These are phyloP conservation scores for Calliscelio sp. DNA, from an alignment of 2,888 invertebrate species.

Conservation along the genomic window DNA sequence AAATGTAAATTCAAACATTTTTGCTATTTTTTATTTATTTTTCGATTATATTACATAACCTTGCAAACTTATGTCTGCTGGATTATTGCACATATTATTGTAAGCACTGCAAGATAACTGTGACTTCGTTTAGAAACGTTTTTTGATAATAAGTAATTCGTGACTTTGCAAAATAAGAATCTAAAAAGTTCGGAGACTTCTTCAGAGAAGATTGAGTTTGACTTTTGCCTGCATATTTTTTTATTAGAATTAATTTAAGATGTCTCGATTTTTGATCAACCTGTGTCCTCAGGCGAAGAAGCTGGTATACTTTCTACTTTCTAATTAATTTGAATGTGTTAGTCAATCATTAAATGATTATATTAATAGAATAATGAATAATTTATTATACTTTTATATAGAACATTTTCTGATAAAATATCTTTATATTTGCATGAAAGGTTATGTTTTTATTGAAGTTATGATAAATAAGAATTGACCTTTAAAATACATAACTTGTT, in stretches of 20 bases:
- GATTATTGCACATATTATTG: neutral
- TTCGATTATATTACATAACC: slow-evolving; percentile 3
- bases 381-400: too few relatives aligned
- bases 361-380: too few relatives aligned
- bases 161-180: slow-evolving; percentile 11
- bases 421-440: too few relatives aligned
- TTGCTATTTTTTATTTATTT: neutral
- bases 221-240: too few relatives aligned
- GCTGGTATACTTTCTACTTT: slow-evolving; percentile 76
- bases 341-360: too few relatives aligned
- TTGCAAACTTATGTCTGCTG: neutral
- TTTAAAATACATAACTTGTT: too few relatives aligned
- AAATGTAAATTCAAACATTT: too few relatives aligned
- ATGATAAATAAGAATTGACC: too few relatives aligned
- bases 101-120: neutral
- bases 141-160: slow-evolving; percentile 5
- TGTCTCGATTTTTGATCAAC: slow-evolving; percentile 74
- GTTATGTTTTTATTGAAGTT: too few relatives aligned
- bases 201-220: too few relatives aligned
- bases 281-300: slow-evolving; percentile 78
- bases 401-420: too few relatives aligned
- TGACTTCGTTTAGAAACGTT: neutral
- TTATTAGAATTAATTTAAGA: neutral
- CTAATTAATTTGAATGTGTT: too few relatives aligned
- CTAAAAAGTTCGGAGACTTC: neutral